A percentile compares a stretch with the other conserved stretches of the same genome.
These are phyloP conservation scores for Ochropleura leucogaster DNA, from an alignment of 2,888 invertebrate genomes.

Conservation along the genomic window DNA sequence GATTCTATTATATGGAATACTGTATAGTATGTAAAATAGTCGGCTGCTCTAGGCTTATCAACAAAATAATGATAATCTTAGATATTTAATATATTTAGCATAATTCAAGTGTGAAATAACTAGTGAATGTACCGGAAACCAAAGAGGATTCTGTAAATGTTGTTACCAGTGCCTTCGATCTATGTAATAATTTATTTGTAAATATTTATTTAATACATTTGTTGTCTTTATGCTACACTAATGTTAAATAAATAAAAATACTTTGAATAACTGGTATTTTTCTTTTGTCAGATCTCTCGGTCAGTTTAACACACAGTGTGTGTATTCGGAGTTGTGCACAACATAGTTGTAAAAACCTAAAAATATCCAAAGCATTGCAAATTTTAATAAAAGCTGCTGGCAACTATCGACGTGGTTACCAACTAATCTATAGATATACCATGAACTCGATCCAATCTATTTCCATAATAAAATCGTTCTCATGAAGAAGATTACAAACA, in stretches of 20 bases:
- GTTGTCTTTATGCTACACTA: constrained; percentile 17
- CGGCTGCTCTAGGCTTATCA: neutral
- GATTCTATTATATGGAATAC: neutral
- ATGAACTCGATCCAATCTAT: too few species aligned
- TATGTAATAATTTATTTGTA: constrained; percentile 56
- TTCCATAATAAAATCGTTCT: neutral
- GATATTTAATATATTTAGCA: neutral
- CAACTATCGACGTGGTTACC: neutral
- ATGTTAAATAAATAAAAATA: constrained; percentile 25
- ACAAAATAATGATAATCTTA: neutral
- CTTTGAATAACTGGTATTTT: neutral
- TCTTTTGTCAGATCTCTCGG: neutral
- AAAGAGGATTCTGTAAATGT: constrained; percentile 55
- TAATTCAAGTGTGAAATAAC: neutral
- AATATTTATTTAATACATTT: constrained; percentile 39
- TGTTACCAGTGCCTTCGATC: constrained; percentile 48
- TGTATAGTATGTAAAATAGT: neutral
- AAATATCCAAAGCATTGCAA: neutral
- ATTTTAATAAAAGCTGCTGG: neutral
- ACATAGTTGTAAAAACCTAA: neutral
- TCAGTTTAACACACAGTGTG: neutral
- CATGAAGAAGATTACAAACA: neutral
- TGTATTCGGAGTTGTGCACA: neutral
- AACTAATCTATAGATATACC: too few species aligned
- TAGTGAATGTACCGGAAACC: constrained; percentile 41